These are phyloP conservation scores for Mormoops blainvillei DNA, from an alignment of 2,113 vertebrate genomes.

Conservation along the genomic window DNA sequence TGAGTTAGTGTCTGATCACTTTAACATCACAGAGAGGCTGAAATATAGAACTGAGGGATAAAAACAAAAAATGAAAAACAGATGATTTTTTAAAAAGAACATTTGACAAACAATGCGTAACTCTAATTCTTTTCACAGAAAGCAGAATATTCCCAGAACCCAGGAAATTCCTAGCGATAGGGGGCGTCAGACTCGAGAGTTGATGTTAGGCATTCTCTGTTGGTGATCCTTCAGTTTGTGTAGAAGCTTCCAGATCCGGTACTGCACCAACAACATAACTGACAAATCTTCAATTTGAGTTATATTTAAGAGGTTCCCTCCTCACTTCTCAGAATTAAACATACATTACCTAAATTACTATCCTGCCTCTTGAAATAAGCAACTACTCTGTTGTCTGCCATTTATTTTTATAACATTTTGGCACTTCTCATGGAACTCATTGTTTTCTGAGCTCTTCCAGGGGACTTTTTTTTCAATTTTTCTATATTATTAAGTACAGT, in stretches of 20 bases:
- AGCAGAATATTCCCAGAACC: not conserved
- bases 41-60: slow-evolving; percentile 15
- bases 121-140: slow-evolving; percentile 45
- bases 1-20: not conserved
- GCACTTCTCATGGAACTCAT: slow-evolving; percentile 66
- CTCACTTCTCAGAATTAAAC: slow-evolving; percentile 75
- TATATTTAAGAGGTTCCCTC: slow-evolving; percentile 72
- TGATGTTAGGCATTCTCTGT: slow-evolving; percentile 59
- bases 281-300: slow-evolving; percentile 76
- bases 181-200: slow-evolving; percentile 53
- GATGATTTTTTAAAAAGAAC: not conserved
- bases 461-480: slow-evolving; percentile 43
- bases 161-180: not conserved
- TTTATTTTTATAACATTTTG: slow-evolving; percentile 81
- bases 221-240: slow-evolving; percentile 68
- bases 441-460: slow-evolving; percentile 41
- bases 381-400: slow-evolving; percentile 63
- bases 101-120: slow-evolving; percentile 38
- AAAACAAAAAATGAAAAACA: slow-evolving; percentile 22
- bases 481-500: slow-evolving; percentile 14
- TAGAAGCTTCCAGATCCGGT: slow-evolving; percentile 68
- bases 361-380: slow-evolving; percentile 72
- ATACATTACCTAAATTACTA: slow-evolving; percentile 77
- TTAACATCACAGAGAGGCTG: not conserved
- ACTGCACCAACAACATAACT: slow-evolving; percentile 60